Percentiles rank a stretch among this genome's conserved stretches.
Conservation (phyloP, 2,888 invertebrate genomes). For the Philereme transversata region DNA sequence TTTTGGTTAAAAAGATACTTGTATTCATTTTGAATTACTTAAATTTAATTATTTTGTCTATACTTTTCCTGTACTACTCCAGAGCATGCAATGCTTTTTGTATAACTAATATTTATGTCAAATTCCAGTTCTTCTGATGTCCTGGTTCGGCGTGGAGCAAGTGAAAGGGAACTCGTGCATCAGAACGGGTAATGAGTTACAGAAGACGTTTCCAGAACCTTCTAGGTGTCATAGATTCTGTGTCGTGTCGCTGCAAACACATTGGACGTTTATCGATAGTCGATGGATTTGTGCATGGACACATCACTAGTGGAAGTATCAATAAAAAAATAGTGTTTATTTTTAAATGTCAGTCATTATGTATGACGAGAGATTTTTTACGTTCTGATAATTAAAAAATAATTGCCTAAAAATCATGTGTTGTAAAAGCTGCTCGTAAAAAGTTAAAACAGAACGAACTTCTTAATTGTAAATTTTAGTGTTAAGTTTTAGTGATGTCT, state of each 20-base stretch:
- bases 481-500: constrained; percentile 13
- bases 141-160: constrained; percentile 81
- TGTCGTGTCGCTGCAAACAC: constrained; percentile 50
- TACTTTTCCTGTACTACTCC: no score
- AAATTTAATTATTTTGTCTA: background rate
- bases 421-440: no score
- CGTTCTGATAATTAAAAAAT: no score
- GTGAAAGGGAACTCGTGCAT: constrained; percentile 79
- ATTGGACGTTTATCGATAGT: constrained; percentile 38
- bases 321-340: no score
- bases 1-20: no score
- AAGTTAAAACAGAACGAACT: no score
- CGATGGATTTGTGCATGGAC: constrained; percentile 23
- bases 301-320: constrained; percentile 31
- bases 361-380: no score
- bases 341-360: no score
- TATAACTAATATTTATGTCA: constrained; percentile 4
- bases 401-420: no score
- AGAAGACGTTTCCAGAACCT: constrained; percentile 3
- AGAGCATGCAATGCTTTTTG: no score
- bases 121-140: constrained; percentile 81
- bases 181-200: constrained; percentile 70
- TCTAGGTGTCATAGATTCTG: constrained; percentile 50
- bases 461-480: no score
- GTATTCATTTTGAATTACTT: no score